These are phyloP conservation scores for Anarhynchus alexandrinus DNA, from an alignment of 2,113 vertebrate genomes.

Conservation along the genomic window DNA sequence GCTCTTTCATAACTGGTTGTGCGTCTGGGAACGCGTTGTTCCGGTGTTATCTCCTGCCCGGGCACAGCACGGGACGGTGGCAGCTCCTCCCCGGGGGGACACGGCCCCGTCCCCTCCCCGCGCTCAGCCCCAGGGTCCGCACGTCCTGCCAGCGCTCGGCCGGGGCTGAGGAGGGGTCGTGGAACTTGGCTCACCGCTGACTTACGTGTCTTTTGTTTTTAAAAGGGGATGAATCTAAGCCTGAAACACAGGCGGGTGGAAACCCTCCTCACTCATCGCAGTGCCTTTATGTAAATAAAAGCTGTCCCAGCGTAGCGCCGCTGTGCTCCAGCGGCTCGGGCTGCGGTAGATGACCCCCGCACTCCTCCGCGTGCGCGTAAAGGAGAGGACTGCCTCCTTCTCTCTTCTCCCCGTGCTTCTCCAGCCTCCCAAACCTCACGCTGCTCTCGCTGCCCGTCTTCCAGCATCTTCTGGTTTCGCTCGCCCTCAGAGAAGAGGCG, in stretches of 20 bases:
- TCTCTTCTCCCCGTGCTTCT: too few species aligned
- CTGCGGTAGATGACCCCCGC: background rate
- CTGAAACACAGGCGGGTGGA: background rate
- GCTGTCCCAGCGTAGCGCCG: background rate
- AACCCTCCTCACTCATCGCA: background rate
- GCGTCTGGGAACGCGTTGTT: background rate
- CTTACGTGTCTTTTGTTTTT: background rate
- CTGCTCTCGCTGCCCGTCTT: background rate
- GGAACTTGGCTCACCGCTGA: background rate
- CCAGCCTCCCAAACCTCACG: background rate
- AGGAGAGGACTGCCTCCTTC: too few species aligned
- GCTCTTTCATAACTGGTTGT: background rate
- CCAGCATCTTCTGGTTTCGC: rapidly evolving
- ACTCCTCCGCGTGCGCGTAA: rapidly evolving
- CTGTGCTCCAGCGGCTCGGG: background rate
- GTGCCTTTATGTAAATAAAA: too few species aligned
- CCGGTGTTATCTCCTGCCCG: background rate
- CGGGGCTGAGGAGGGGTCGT: background rate
- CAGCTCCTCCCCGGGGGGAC: background rate
- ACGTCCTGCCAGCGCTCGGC: background rate
- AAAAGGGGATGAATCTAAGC: background rate
- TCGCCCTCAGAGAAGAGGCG: too few species aligned
- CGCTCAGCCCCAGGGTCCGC: background rate
- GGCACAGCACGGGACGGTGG: background rate
- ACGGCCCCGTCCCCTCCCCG: background rate